Conservation (phyloP, 2,113 vertebrate species). For the Muscicapa adusta region DNA sequence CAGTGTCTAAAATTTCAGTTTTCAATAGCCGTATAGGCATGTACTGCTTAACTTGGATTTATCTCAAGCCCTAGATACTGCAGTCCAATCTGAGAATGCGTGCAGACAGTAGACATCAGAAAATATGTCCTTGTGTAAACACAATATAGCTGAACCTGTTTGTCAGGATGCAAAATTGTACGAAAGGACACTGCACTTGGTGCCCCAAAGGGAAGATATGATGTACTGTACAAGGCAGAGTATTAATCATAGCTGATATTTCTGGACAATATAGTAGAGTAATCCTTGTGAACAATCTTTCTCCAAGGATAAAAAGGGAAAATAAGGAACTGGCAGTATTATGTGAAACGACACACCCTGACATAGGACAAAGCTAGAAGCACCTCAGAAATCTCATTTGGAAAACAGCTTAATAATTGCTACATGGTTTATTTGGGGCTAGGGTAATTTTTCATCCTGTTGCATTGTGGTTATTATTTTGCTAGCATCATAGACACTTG, state of each 20-base stretch:
- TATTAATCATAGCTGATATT: conserved; percentile 78
- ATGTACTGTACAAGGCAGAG: conserved; percentile 67
- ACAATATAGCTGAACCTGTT: conserved; percentile 73
- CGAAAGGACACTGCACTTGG: conserved; percentile 63
- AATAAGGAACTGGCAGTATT: conserved; percentile 65
- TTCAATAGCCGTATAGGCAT: neutral
- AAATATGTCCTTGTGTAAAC: conserved; percentile 76
- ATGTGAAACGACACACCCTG: conserved; percentile 14
- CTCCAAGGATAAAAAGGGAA: conserved; percentile 73
- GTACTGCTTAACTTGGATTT: conserved; percentile 52
- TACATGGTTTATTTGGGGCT: neutral
- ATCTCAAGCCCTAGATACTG: conserved; percentile 19
- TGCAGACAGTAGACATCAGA: conserved; percentile 46
- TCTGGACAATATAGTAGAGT: conserved; percentile 74
- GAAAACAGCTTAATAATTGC: conserved; percentile 50
- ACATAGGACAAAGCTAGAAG: conserved; percentile 6
- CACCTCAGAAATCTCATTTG: conserved; percentile 36
- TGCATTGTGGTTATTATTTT: neutral
- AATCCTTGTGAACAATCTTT: conserved; percentile 72
- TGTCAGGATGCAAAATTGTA: conserved; percentile 71
- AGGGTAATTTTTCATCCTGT: conserved; percentile 44
- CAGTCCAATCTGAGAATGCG: conserved; percentile 59
- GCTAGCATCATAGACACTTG: neutral
- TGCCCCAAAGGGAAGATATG: conserved; percentile 63
- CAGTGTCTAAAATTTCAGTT: neutral